phyloP scores from a whole-genome alignment of 2,888 invertebrate species.

The Synergus itoensis region DNA sequence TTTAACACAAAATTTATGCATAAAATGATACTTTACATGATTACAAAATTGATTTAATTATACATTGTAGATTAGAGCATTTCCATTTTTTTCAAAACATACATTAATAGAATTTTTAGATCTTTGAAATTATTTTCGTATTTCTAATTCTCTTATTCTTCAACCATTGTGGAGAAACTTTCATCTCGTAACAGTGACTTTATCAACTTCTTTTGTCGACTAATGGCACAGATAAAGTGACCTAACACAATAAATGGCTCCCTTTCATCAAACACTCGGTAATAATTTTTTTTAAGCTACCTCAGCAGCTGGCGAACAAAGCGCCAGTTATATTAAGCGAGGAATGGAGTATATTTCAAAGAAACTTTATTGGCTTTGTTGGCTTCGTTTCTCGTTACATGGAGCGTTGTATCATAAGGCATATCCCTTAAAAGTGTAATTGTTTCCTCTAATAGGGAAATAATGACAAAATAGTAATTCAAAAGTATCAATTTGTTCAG shows the following conservation, averaged over 20 bases:
- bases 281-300: constrained; percentile 19
- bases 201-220: constrained; percentile 4
- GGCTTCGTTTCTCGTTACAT: not conserved
- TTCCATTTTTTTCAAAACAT: not conserved
- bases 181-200: constrained; percentile 6
- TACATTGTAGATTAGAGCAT: not conserved
- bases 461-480: not conserved
- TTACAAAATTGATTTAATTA: not conserved
- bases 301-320: constrained; percentile 26
- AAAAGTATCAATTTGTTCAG: not conserved
- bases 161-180: not conserved
- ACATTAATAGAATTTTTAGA: not conserved
- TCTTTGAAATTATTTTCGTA: not conserved
- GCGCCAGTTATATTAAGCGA: not conserved
- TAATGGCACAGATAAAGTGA: constrained; percentile 19
- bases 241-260: constrained; percentile 9
- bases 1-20: constrained; percentile 13
- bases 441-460: not conserved
- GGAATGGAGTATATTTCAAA: constrained; percentile 6
- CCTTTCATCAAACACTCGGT: constrained; percentile 5
- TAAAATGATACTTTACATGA: not conserved
- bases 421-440: not conserved
- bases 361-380: not conserved
- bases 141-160: not conserved
- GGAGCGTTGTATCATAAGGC: not conserved